Conservation (phyloP, 2,113 vertebrate genomes). For the Connochaetes taurinus region DNA sequence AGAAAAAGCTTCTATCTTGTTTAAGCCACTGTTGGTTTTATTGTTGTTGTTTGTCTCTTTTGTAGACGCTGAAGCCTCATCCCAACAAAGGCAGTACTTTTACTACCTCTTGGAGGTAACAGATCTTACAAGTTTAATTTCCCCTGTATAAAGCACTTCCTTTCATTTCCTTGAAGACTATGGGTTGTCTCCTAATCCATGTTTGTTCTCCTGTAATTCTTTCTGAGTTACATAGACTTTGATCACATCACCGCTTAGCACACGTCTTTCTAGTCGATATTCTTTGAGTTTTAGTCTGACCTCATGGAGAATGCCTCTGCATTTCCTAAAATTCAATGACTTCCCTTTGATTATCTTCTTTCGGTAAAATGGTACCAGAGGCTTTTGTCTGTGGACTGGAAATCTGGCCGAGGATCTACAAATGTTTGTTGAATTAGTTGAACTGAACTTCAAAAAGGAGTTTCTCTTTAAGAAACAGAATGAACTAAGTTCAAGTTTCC, state of each 20-base stretch:
- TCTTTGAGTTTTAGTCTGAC: neutral
- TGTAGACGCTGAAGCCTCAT: neutral
- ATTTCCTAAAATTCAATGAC: neutral
- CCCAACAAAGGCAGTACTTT: neutral
- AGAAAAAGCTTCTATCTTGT: neutral
- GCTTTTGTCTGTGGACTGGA: neutral
- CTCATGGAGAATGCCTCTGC: neutral
- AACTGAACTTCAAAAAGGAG: neutral
- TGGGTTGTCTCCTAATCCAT: neutral
- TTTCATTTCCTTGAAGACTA: neutral
- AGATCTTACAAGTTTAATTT: neutral
- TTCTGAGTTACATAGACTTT: neutral
- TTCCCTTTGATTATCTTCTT: neutral
- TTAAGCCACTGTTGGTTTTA: neutral
- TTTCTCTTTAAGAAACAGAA: neutral
- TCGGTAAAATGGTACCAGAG: neutral
- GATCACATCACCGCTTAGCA: neutral
- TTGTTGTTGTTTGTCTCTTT: neutral
- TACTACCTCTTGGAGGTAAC: neutral
- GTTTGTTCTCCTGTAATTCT: neutral
- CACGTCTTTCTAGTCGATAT: neutral
- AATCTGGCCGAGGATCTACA: neutral
- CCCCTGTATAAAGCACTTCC: neutral
- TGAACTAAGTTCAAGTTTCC: neutral
- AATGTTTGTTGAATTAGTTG: neutral